phyloP scores from a whole-genome alignment of 1,140 invertebrate genomes.

The Drosophila rufa region DNA sequence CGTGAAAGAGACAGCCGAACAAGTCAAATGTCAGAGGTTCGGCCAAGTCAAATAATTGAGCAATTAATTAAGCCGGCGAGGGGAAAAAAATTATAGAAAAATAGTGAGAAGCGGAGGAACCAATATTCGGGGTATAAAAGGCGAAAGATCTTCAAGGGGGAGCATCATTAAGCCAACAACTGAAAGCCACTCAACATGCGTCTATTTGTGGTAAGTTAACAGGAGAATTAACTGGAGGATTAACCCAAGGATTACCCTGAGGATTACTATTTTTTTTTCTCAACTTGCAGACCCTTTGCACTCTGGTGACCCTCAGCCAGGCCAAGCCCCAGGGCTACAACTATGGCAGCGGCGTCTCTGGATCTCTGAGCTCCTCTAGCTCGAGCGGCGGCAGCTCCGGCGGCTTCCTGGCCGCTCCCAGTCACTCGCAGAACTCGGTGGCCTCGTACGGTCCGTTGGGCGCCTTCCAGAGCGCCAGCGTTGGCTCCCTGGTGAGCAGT shows the following conservation, averaged over 20 bases:
- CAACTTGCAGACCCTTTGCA: constrained; percentile 58
- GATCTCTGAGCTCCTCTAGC: constrained; percentile 32
- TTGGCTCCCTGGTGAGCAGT: constrained; percentile 60
- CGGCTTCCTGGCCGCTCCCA: constrained; percentile 51
- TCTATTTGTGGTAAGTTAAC: constrained; percentile 73
- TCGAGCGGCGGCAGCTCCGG: constrained; percentile 4
- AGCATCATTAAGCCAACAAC: constrained; percentile 75
- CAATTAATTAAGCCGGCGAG: constrained; percentile 76
- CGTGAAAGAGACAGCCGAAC: constrained; percentile 33
- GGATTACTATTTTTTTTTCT: background rate
- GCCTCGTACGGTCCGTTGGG: constrained; percentile 65
- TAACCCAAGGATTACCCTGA: background rate
- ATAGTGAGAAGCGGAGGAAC: constrained; percentile 48
- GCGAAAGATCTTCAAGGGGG: constrained; percentile 43
- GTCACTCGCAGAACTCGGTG: constrained; percentile 49
- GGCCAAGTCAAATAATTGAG: constrained; percentile 75
- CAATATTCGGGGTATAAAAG: constrained; percentile 71
- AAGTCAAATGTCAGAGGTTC: constrained; percentile 81
- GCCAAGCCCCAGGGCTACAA: constrained; percentile 81
- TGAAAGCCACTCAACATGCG: constrained; percentile 75
- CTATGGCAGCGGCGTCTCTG: constrained; percentile 74
- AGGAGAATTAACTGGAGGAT: background rate
- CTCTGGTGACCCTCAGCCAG: constrained; percentile 53
- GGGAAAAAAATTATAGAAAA: constrained; percentile 57
- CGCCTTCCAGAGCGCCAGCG: constrained; percentile 68